Conservation (phyloP, 2,113 vertebrate genomes). For the Pachycephala philippinensis region DNA sequence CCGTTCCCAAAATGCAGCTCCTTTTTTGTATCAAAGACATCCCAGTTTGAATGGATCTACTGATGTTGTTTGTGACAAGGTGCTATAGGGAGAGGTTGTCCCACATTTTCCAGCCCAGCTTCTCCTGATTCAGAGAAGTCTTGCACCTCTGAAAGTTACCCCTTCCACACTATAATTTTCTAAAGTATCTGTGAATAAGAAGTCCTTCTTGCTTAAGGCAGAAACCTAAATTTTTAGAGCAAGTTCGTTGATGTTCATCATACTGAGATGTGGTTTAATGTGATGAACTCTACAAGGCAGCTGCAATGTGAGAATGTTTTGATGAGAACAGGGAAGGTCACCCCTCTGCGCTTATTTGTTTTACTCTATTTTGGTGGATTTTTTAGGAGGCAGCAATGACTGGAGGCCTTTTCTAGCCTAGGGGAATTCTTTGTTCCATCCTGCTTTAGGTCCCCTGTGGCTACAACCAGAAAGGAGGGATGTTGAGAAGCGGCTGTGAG, state of each 20-base stretch:
- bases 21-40: neutral
- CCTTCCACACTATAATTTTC: neutral
- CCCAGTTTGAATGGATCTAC: neutral
- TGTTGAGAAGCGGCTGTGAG: neutral
- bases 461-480: neutral
- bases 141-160: neutral
- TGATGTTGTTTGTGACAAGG: neutral
- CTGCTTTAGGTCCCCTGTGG: neutral
- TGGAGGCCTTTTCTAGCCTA: neutral
- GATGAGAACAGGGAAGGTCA: neutral
- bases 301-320: neutral
- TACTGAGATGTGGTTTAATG: neutral
- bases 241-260: neutral
- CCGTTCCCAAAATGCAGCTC: neutral
- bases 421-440: neutral
- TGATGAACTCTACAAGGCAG: neutral
- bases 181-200: neutral
- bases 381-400: neutral
- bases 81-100: neutral
- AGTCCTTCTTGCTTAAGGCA: neutral
- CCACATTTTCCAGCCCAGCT: neutral
- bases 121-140: neutral
- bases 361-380: neutral
- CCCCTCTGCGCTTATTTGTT: neutral
- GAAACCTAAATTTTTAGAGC: neutral